Base-by-base conservation (phyloP, 2,113 vertebrate species). In the Numenius arquata region DNA sequence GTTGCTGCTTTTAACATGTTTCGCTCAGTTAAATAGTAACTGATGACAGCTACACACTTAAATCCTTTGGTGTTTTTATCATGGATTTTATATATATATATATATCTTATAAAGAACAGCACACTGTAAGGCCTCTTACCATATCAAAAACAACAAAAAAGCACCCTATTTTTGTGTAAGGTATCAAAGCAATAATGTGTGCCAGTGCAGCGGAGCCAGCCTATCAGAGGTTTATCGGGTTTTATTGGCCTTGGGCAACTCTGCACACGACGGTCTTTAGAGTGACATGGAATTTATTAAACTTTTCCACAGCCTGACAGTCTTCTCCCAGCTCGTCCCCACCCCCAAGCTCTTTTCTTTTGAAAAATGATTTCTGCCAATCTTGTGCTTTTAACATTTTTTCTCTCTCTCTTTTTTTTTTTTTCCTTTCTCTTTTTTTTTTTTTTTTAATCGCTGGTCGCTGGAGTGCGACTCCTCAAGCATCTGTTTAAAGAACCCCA, bases 241-340 rank as follows among this genome's bases (percentile, higher is more conserved):
- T 96, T 95, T 94, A 95, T 92, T 90, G 94, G 96, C 95, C 96
- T 93, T 90, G 94, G 93, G 96, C 87, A 70, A 95, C 96, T 96
- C 88, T 71, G 95, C 90, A 87, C 95, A 95, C 78, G 58, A 79
- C 8, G 67, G 94, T 97, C 97, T 96, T 98, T 94, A 97, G 97
- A 97, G 93, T 97, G 98, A 98, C 96, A 92, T 95, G 96, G 97
- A 97, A 96, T 98, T 97, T 96, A 97, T 97, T 97, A 96, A 97
- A 97, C 96, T 96, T 98, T 95, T 91, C 97, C 92, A 86, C 93
- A 53, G 71, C 90, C 93, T 80, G 79, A 96, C 95, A 96, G 96
- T 79, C 95, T 92, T 93, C 91, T 95, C 71, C 66, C 73, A 89
- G 90, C 91, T 96, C n/a, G 47, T 89, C 95, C 89, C 92, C 88